Evolutionary conservation across 2,888 invertebrate species (phyloP).

Genomic region (Nezara viridula): DNA sequence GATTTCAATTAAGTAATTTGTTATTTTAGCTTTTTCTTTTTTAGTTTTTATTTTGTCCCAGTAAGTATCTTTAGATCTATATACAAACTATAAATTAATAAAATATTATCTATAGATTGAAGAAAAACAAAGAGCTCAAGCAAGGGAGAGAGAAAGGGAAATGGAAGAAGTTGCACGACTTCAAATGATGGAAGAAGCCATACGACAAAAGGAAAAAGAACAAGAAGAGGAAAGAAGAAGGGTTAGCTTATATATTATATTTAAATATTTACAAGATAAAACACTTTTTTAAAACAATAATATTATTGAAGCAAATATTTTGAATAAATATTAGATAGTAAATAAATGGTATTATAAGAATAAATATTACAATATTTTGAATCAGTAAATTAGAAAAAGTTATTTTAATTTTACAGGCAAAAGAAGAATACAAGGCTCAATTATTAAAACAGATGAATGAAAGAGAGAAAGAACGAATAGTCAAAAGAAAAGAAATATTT

Average conservation of each 20-base stretch:
- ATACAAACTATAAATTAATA: too few species aligned
- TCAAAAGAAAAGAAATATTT: slow-evolving; percentile 74
- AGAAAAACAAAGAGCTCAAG: slow-evolving; percentile 61
- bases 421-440: slow-evolving; percentile 73
- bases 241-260: slow-evolving; percentile 57
- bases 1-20: too few species aligned
- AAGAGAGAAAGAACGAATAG: slow-evolving; percentile 77
- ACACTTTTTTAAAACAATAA: too few species aligned
- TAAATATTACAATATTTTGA: too few species aligned
- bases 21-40: too few species aligned
- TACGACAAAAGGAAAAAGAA: slow-evolving; percentile 61
- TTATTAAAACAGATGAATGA: slow-evolving; percentile 78
- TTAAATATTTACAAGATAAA: not conserved
- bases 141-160: slow-evolving; percentile 62
- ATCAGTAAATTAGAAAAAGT: too few species aligned
- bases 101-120: slow-evolving; percentile 48
- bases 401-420: slow-evolving; percentile 65
- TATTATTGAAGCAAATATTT: too few species aligned
- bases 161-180: slow-evolving; percentile 63
- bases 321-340: too few species aligned
- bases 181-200: slow-evolving; percentile 59
- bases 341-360: too few species aligned
- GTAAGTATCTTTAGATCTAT: too few species aligned
- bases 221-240: slow-evolving; percentile 61
- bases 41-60: too few species aligned